Base-by-base conservation (phyloP, 1,140 invertebrate species). In the Heliconius hewitsoni region DNA sequence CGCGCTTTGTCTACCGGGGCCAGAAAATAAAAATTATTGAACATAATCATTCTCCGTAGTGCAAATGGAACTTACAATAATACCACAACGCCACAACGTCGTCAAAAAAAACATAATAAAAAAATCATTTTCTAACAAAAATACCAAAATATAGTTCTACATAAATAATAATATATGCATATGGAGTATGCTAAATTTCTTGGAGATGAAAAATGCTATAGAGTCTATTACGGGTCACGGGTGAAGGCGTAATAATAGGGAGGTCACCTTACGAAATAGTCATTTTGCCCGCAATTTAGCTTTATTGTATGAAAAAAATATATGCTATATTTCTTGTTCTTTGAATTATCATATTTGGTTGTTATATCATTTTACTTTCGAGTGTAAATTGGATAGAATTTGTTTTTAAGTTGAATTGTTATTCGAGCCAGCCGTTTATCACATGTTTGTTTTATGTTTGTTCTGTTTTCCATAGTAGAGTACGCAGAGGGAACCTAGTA, bases 141-240 rank as follows among this genome's bases (percentile, higher is more conserved):
- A 23, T 0, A 3, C 55, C n/a, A 23, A 57, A 1, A 57, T 57
- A 57, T 23, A 2, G 11, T 23, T 23, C 2, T 57, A 57, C n/a
- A 57, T 57, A 37, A 30, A 3, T 74, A 78, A 83, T 89, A 86
- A 87, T 84, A 75, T 85, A 88, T 86, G 86, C 87, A 85, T 83
- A 78, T 77, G 79, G 80, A 0, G 73, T 80, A 60, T 70, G 55
- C 71, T 77, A 83, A 78, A 83, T 84, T 82, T 83, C 79, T 87
- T 86, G 60, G 80, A 71, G 81, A 85, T 84, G 87, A 88, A 87
- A 89, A 86, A 88, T 88, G 85, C 81, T 85, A 84, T 85, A 77
- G 80, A 85, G 78, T 83, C 66, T 79, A 85, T 86, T 85, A 86
- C 84, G 79, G 81, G 79, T 77, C 78, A 77, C 74, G 76, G 71